Evolutionary conservation across 2,797 vertebrate genomes (phyloP).

Genomic region (Pantherophis vulpinus): DNA sequence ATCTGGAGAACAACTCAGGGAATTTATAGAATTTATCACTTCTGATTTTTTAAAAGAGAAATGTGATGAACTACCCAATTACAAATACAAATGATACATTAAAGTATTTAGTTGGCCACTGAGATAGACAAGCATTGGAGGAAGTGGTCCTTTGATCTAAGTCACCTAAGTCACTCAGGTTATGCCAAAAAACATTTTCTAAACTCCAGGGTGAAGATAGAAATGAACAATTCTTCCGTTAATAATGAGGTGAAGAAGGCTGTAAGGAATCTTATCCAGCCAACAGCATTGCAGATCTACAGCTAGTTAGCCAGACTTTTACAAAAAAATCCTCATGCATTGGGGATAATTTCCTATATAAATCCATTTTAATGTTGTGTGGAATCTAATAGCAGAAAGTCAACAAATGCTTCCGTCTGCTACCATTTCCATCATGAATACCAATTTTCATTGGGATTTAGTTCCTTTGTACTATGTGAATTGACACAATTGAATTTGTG

Average conservation of each 20-base stretch:
- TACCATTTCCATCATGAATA: background rate
- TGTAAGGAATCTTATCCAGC: background rate
- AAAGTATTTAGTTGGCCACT: too few relatives aligned
- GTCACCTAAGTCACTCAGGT: too few relatives aligned
- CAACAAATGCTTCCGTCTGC: background rate
- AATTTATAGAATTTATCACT: too few relatives aligned
- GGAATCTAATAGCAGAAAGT: background rate
- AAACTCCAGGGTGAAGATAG: background rate
- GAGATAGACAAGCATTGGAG: too few relatives aligned
- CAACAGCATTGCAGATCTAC: background rate
- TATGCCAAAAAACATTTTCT: background rate
- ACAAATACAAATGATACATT: too few relatives aligned
- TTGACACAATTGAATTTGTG: background rate
- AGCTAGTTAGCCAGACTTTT: background rate
- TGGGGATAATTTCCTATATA: background rate
- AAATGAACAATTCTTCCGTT: background rate
- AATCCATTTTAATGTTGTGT: background rate
- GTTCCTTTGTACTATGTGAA: background rate
- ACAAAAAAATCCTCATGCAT: background rate
- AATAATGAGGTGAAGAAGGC: background rate
- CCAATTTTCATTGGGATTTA: background rate
- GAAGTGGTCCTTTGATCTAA: too few relatives aligned
- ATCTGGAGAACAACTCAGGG: too few relatives aligned
- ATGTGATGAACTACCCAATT: too few relatives aligned
- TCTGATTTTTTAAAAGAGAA: too few relatives aligned